These are phyloP conservation scores for Acestrorhynchus altus DNA, from an alignment of 2,797 vertebrate species.

Conservation along the genomic window DNA sequence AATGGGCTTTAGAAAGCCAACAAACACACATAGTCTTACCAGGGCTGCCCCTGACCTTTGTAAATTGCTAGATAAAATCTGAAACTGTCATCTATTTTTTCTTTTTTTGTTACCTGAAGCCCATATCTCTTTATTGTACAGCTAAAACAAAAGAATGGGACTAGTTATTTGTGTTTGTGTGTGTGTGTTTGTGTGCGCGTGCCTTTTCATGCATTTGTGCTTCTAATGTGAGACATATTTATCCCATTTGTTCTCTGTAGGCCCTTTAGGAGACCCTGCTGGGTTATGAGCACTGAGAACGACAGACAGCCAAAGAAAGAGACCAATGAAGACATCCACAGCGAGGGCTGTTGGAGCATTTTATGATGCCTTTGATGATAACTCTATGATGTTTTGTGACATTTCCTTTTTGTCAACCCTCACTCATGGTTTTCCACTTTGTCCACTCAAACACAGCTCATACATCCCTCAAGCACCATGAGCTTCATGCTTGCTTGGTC, in stretches of 20 bases:
- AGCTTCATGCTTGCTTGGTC: background rate
- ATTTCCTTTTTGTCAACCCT: constrained; percentile 37
- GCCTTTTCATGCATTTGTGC: background rate
- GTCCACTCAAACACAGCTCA: background rate
- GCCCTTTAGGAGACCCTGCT: constrained; percentile 3
- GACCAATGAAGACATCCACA: background rate
- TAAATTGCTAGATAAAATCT: no score
- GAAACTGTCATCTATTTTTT: no score
- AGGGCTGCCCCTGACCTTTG: no score
- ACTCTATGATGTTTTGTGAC: background rate
- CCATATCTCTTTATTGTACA: no score
- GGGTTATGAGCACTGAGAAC: background rate
- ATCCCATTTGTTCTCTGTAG: constrained; percentile 23
- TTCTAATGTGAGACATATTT: constrained; percentile 25
- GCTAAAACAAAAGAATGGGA: no score
- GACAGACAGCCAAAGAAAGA: background rate
- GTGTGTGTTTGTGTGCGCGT: background rate
- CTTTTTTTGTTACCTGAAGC: no score
- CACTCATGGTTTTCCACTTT: constrained; percentile 15
- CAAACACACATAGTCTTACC: no score
- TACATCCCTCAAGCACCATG: background rate
- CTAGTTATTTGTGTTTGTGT: no score
- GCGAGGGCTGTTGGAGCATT: background rate
- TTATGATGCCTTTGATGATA: constrained; percentile 25
- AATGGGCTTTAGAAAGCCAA: no score